These are phyloP conservation scores for Brachionus manjavacas DNA, from an alignment of 1,140 invertebrate genomes.

Conservation along the genomic window DNA sequence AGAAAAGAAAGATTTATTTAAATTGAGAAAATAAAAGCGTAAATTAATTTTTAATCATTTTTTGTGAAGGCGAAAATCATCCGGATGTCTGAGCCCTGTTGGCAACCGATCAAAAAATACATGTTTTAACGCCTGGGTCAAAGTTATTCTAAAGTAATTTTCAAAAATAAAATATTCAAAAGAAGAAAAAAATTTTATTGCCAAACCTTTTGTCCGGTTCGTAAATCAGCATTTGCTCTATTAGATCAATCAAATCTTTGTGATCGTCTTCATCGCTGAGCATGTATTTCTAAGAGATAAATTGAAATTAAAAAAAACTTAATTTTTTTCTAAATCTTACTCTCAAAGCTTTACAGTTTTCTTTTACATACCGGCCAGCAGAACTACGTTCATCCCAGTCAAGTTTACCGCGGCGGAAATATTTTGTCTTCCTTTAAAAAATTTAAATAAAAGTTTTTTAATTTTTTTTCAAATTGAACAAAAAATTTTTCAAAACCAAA, in stretches of 20 bases:
- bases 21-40: conserved; percentile 1
- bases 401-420: conserved; percentile 55
- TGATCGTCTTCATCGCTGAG: conserved; percentile 75
- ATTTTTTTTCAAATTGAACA: neutral
- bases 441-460: too few relatives aligned
- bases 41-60: neutral
- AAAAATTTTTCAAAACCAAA: neutral
- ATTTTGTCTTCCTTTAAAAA: conserved; percentile 51
- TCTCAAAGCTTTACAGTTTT: conserved; percentile 90
- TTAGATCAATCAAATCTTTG: conserved; percentile 83
- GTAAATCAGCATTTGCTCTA: conserved; percentile 55
- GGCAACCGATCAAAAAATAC: conserved; percentile 16
- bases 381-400: conserved; percentile 55
- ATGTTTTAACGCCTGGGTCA: neutral
- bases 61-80: neutral
- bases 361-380: conserved; percentile 54
- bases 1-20: conserved; percentile 18
- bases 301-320: neutral
- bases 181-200: neutral
- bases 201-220: conserved; percentile 66
- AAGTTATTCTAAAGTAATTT: conserved; percentile 25
- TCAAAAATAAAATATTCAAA: neutral
- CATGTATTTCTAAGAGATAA: conserved; percentile 67
- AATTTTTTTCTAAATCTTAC: neutral
- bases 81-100: neutral